phyloP scores from a whole-genome alignment of 1,140 invertebrate species.

The Dendroctonus ponderosae region DNA sequence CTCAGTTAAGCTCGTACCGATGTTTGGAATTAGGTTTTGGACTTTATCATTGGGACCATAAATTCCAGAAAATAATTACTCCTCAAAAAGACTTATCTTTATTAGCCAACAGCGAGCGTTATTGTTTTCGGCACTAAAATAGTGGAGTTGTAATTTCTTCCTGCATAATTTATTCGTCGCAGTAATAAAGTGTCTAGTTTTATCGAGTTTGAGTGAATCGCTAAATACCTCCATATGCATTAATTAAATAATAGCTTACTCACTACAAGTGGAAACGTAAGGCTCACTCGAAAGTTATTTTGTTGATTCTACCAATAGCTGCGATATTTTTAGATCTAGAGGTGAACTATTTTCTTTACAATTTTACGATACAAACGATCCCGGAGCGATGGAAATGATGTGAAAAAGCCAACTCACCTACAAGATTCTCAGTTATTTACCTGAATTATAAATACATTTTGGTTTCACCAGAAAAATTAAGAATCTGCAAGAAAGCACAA shows the following conservation, averaged over 20 bases:
- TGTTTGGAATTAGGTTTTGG: not conserved
- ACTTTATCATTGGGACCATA: slow-evolving; percentile 3
- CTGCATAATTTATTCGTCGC: not conserved
- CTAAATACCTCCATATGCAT: not conserved
- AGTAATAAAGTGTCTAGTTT: not conserved
- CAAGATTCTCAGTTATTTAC: too few relatives aligned
- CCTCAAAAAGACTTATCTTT: slow-evolving; percentile 1
- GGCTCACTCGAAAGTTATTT: not conserved
- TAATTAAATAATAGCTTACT: not conserved
- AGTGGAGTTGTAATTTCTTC: not conserved
- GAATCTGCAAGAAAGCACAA: too few relatives aligned
- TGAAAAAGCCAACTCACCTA: too few relatives aligned
- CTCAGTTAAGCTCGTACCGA: not conserved
- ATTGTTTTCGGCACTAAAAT: not conserved
- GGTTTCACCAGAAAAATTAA: too few relatives aligned
- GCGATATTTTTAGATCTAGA: too few relatives aligned
- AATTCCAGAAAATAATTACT: slow-evolving; percentile 18
- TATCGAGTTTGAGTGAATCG: not conserved
- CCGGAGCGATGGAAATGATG: too few relatives aligned
- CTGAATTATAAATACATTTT: too few relatives aligned
- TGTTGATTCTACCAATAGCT: not conserved
- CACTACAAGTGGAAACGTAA: not conserved
- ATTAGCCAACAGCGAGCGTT: not conserved
- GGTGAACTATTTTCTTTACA: too few relatives aligned
- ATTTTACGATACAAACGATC: too few relatives aligned